Evolutionary conservation across 2,113 vertebrate genomes (phyloP), one percentile per base, ranked within the genome.

Genomic region (Sylvia atricapilla): DNA sequence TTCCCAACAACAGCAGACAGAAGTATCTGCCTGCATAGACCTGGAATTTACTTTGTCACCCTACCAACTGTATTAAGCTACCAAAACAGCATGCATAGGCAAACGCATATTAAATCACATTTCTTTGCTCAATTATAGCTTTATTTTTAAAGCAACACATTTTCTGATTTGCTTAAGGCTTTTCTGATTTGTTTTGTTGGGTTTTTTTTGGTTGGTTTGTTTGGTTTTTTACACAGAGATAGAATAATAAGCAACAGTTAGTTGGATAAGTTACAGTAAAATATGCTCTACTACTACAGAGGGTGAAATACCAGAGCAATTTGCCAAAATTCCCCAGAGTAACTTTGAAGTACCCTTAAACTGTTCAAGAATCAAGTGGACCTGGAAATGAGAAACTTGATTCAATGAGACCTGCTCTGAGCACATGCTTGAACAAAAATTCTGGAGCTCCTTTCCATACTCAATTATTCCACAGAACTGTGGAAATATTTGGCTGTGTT

Each of bases 121-220:
- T 67, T 78, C 16, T 81, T 74, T 77, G 9, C 16, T 75, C 52
- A 84, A 33, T 39, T 75, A 39, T 8, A 66, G 15, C 7, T 33
- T 77, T 41, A 27, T 33, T 80, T 73, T 77, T 28, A 4, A 68
- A 78, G 9, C 24, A 49, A 44, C 4, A 31, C 3, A 28, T 25
- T 62, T 33, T 37, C 11, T 37, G 6, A 4, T 52, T 64, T 79
- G 43, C 31, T 73, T 67, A 63, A 82, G 16, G 3, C 5, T 79
- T 66, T 80, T 69, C 67, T 68, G 23, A 63, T 11, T 13, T 30
- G 16, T 35, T 15, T 46, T 11, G 8, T 6, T 44, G 18, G 6
- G 14, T 27, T 60, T 60, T 28, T 8, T 18, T 58, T 15, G 1
- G 18, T 15, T 35, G 5, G 25, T 21, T 30, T 0, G 1, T 10